Conservation (phyloP, 2,797 vertebrate species). For the Pyrocephalus nanus region DNA sequence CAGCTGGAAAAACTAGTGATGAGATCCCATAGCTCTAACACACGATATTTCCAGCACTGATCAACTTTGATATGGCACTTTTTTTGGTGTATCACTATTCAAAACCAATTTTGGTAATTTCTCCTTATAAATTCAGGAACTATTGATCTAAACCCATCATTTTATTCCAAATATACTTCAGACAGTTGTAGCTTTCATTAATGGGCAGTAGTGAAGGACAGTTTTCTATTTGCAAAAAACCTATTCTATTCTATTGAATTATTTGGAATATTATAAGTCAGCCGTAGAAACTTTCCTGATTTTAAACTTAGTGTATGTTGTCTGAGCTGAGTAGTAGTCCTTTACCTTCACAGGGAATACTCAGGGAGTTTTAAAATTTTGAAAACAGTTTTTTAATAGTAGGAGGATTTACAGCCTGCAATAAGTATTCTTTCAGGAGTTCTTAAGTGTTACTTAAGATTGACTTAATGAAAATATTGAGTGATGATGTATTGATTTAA, state of each 20-base stretch:
- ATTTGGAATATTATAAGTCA: neutral
- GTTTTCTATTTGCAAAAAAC: neutral
- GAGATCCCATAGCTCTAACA: slow-evolving; percentile 64
- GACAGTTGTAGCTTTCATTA: neutral
- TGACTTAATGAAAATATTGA: neutral
- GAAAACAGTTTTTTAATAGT: neutral
- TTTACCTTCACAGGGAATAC: neutral
- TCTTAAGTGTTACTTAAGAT: neutral
- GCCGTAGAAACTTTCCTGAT: neutral
- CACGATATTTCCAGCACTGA: slow-evolving; percentile 66
- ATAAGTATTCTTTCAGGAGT: neutral
- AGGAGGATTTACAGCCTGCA: neutral
- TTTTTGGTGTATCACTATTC: slow-evolving; percentile 39
- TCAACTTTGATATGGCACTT: slow-evolving; percentile 64
- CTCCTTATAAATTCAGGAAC: neutral
- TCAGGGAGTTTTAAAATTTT: neutral
- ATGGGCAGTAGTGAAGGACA: neutral
- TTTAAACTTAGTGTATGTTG: neutral
- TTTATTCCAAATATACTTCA: neutral
- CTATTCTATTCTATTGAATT: neutral
- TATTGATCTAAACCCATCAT: neutral
- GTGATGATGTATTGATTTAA: neutral
- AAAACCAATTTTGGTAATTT: slow-evolving; percentile 18
- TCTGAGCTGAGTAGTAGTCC: neutral
- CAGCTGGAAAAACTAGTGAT: slow-evolving; percentile 78